Evolutionary conservation across 2,797 vertebrate genomes (phyloP), one percentile per base, ranked within the genome.

Genomic region (Gila robusta): DNA sequence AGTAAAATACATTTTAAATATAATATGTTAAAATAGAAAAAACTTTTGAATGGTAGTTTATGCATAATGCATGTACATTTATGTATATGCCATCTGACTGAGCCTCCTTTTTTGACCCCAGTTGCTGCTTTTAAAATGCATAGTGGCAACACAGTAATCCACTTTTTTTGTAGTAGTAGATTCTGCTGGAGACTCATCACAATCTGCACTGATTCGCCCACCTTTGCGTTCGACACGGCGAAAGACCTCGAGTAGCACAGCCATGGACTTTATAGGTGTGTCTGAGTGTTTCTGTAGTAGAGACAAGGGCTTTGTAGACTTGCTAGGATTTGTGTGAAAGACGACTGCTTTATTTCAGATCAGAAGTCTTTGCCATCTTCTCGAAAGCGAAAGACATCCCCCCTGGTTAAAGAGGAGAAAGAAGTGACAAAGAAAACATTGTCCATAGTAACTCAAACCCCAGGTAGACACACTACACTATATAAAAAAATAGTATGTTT

Each of bases 301-400:
- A 67, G 47, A 39, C 5, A 26, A 67, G n/a, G 16, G 9, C 11
- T 54, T 41, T 73, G 39, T 62, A 44, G 35, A 39, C 44, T 11
- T 54, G 28, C 16, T 56, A 47, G 7, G 39, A 76, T 32, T 37
- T 66, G 32, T 67, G 59, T 54, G 39, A 37, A 21, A 23, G 23
- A 62, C 1, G 77, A n/a, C 37, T 85, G 73, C 91, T 14, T 62
- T 47, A 87, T 37, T 49, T 84, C 89, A 95, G 94, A 82, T 87
- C 81, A 74, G 21, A 10, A 1, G 8, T 54, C n/a, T 28, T 62
- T 77, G 12, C 10, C 28, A 9, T 21, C 19, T 12, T 89, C 92
- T 66, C 74, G 66, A 79, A 94, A 93, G 84, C 81, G 71, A 9
- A 91, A 86, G 54, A 39, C 70, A 14, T 59, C 82, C 28, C 85